Percentiles rank a stretch among this genome's conserved stretches.
Evolutionary conservation across 2,888 invertebrate genomes (phyloP).

Genomic region (Callosobruchus maculatus): DNA sequence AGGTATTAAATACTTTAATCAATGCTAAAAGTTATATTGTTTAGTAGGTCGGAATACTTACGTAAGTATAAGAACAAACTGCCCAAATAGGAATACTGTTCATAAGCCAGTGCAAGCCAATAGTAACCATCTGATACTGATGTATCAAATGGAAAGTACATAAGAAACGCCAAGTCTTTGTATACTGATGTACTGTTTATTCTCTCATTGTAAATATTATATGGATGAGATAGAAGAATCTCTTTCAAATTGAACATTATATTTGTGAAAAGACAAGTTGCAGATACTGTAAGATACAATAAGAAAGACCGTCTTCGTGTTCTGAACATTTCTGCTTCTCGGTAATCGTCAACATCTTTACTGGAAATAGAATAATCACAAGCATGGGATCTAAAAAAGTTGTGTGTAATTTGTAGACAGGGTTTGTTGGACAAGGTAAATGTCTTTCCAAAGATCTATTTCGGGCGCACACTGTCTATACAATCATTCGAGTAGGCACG

Average conservation of each 20-base stretch:
- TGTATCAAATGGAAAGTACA: conserved; percentile 21
- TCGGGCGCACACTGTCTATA: no score
- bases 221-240: conserved; percentile 3
- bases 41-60: conserved; percentile 3
- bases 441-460: no score
- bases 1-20: no score
- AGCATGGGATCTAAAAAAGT: no score
- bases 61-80: conserved; percentile 10
- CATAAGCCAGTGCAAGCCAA: conserved; percentile 10
- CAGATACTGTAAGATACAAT: conserved; percentile 2
- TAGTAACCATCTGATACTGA: conserved; percentile 17
- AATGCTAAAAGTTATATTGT: no score
- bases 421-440: no score
- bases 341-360: background rate
- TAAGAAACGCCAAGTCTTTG: conserved; percentile 8
- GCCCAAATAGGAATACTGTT: conserved; percentile 7
- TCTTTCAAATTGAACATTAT: conserved; percentile 3
- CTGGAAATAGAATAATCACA: background rate
- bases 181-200: conserved; percentile 18
- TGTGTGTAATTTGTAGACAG: no score
- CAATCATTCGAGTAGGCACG: no score
- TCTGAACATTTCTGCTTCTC: conserved; percentile 4
- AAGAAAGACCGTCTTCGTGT: conserved; percentile 11
- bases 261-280: background rate
- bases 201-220: conserved; percentile 14